These are phyloP conservation scores for Poeciliopsis retropinna DNA, from an alignment of 2,113 vertebrate species.

Conservation along the genomic window DNA sequence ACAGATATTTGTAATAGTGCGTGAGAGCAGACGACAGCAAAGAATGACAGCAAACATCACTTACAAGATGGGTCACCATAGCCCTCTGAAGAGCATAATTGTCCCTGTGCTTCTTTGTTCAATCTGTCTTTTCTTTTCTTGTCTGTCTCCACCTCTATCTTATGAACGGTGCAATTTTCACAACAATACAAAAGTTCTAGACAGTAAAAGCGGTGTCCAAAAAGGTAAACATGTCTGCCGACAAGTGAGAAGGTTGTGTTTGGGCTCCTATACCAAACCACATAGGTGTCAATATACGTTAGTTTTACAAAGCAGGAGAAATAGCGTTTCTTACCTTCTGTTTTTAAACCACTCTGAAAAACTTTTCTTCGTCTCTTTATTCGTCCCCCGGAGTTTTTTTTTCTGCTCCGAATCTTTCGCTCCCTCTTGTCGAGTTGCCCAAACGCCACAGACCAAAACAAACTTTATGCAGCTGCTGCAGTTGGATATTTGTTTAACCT, in stretches of 20 bases:
- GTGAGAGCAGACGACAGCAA: slow-evolving; percentile 46
- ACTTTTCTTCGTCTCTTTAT: too few species aligned
- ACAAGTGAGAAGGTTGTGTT: neutral
- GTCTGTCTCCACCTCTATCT: slow-evolving; percentile 18
- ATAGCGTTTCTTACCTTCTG: too few species aligned
- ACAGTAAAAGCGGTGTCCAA: slow-evolving; percentile 21
- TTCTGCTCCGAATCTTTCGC: too few species aligned
- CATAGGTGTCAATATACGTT: neutral
- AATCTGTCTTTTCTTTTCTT: slow-evolving; percentile 29
- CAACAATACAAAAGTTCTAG: slow-evolving; percentile 8
- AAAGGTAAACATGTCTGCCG: neutral
- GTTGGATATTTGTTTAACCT: too few species aligned
- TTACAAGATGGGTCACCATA: slow-evolving; percentile 40
- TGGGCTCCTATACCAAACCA: neutral
- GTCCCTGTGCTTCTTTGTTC: slow-evolving; percentile 42
- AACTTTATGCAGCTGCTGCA: too few species aligned
- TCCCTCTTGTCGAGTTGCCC: too few species aligned
- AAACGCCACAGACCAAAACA: too few species aligned
- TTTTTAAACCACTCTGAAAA: too few species aligned
- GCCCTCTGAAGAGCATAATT: slow-evolving; percentile 56
- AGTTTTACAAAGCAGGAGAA: neutral
- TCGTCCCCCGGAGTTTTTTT: too few species aligned
- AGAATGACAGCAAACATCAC: slow-evolving; percentile 45
- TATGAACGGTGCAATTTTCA: neutral
- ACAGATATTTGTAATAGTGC: slow-evolving; percentile 65